A percentile compares a stretch with the other conserved stretches of the same genome.
These are phyloP conservation scores for Stylophora pistillata DNA, from an alignment of 64 coral and sea anemone species.

Conservation along the genomic window DNA sequence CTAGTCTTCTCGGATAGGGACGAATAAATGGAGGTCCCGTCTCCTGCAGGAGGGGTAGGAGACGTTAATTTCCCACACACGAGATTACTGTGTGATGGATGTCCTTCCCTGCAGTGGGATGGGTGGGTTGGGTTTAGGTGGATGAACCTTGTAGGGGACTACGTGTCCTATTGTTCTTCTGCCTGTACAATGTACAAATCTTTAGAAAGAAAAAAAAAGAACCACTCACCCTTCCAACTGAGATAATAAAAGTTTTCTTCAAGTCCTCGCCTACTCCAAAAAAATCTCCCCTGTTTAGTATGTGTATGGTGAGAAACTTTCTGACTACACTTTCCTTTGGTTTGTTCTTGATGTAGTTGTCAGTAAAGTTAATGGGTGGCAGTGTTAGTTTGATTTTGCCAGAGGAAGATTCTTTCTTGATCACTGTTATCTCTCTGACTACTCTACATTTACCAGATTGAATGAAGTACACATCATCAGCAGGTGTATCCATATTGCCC, in stretches of 20 bases:
- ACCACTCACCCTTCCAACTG: slow-evolving; percentile 71
- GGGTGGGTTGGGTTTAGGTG: too few species aligned
- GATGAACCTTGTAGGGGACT: neutral
- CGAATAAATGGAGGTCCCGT: too few species aligned
- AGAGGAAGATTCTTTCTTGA: slow-evolving; percentile 47
- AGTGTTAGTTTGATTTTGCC: slow-evolving; percentile 58
- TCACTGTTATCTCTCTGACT: slow-evolving; percentile 75
- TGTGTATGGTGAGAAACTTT: slow-evolving; percentile 63
- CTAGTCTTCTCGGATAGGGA: too few species aligned
- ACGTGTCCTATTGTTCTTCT: too few species aligned
- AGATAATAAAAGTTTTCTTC: slow-evolving; percentile 79
- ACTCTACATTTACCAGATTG: slow-evolving; percentile 84
- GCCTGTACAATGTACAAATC: too few species aligned
- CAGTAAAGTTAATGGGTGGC: slow-evolving; percentile 31
- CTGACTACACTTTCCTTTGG: slow-evolving; percentile 53
- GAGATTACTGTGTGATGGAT: too few species aligned
- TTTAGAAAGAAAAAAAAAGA: too few species aligned
- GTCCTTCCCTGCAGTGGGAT: too few species aligned
- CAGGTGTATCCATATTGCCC: slow-evolving; percentile 49
- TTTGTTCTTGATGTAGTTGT: neutral
- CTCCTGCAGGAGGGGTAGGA: too few species aligned
- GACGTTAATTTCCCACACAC: too few species aligned
- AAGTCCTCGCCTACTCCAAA: slow-evolving; percentile 97
- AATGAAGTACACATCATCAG: slow-evolving; percentile 80
- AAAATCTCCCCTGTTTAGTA: slow-evolving; percentile 66